Base-by-base conservation (phyloP, 2,888 invertebrate genomes). In the Stenchaetothrips biformis region DNA sequence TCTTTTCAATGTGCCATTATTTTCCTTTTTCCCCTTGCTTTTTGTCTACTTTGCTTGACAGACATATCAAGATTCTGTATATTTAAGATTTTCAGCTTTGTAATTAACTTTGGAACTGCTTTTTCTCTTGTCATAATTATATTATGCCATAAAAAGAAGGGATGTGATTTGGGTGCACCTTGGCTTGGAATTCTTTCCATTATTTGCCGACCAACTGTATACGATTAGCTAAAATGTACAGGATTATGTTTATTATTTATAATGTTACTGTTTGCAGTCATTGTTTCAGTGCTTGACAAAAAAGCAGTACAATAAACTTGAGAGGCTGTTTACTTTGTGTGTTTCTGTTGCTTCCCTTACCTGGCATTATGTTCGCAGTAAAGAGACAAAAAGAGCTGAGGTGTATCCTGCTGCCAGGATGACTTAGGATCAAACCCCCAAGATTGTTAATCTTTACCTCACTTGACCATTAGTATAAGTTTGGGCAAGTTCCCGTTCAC, bases 201-300 rank as follows among this genome's bases (percentile, higher is more conserved):
- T 11, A 74, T 25, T 74, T 74, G 67, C 67, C 25, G 67, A 74
- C 67, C 67, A 74, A 74, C 67, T 74, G 67, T 74, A 74, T 74
- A 74, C 67, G 67, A 74, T 25, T 74, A 74, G 67, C 48, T 74
- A 48, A 48, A 78, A 83, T 84, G 48, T 53, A 79, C 79, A 78
- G 59, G 21, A 67, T 78, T 48, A 16, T 37, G n/a, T 49, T 49
- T 25, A 74, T 81, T 74, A 74, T 79, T 79, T 79, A 77, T 79
- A 74, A n/a, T 74, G 67, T 74, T 74, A 74, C 67, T 74, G 25
- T 74, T 74, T 37, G 37, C 37, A 37, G 37, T 37, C 1, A 37
- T 37, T 37, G 37, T 37, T 37, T 37, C 37, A 37, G 4, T 2
- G 37, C 37, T 37, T 37, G 37, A 37, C 37, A 37, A 37, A 37